Evolutionary conservation across 2,888 invertebrate species (phyloP).

Genomic region (Tenthredo notha): DNA sequence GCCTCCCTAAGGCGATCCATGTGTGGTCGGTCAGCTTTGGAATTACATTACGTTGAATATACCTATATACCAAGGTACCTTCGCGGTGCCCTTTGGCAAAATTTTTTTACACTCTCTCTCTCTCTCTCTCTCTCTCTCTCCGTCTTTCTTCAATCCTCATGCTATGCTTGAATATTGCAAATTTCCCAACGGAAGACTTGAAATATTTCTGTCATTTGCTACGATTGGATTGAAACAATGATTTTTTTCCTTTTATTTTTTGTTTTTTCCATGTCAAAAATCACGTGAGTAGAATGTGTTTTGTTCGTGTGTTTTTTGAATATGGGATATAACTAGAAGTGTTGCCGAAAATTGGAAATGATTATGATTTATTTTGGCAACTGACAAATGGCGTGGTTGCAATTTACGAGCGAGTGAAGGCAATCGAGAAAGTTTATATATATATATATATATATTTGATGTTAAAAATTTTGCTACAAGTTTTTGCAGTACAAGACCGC

Average conservation of each 20-base stretch:
- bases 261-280: background rate
- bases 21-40: slow-evolving; percentile 67
- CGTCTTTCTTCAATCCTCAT: background rate
- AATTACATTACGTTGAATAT: slow-evolving; percentile 48
- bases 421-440: slow-evolving; percentile 29
- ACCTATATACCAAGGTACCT: background rate
- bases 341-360: background rate
- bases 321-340: background rate
- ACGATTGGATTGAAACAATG: background rate
- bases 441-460: background rate
- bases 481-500: background rate
- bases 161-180: background rate
- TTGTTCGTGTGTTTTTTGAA: background rate
- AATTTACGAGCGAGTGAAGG: background rate
- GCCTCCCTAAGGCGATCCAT: slow-evolving; percentile 69
- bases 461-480: slow-evolving; percentile 14
- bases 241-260: too few relatives aligned
- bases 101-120: slow-evolving; percentile 18
- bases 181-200: background rate
- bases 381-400: slow-evolving; percentile 12
- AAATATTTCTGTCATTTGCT: background rate
- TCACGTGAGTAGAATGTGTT: background rate
- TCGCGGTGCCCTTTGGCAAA: slow-evolving; percentile 51
- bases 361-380: background rate
- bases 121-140: background rate